Base-by-base conservation (phyloP, 1,140 invertebrate species). In the Akabosia matsudoensis region DNA sequence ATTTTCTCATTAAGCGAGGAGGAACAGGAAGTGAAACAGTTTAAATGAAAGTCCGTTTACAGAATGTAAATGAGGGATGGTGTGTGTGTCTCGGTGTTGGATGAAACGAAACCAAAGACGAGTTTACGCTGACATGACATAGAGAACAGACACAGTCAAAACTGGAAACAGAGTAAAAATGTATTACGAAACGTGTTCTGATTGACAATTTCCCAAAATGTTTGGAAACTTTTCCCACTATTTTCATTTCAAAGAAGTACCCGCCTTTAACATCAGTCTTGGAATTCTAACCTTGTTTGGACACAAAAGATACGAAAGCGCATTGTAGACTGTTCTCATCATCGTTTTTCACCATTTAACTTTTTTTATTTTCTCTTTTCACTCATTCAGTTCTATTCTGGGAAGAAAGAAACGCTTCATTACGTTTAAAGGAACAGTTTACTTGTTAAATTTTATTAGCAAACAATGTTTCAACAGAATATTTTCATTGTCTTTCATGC, bases 171-270 rank as follows among this genome's bases (percentile, higher is more conserved):
- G 37, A 45, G 37, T 10, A 18, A 45, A 45, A 45, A 45, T 10
- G 37, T 45, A 45, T 45, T 45, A 45, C 10, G 54, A 24, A 56
- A 56, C 54, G 54, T 56, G 54, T 56, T 56, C 54, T 56, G 54
- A 56, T 56, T 56, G 54, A 56, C 54, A 56, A 56, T 56, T 56
- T 56, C n/a, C n/a, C n/a, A n/a, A n/a, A n/a, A n/a, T n/a, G n/a
- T n/a, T n/a, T n/a, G n/a, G 22, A 56, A 56, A 56, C 24, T 56
- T 56, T 22, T 45, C 37, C 7, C 54, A 56, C 54, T 56, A n/a
- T 56, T 56, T 22, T 56, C 54, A 45, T 45, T 45, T 45, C 18
- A 18, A 45, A 45, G 37, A 7, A n/a, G n/a, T n/a, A n/a, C n/a
- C n/a, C n/a, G n/a, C n/a, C n/a, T n/a, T n/a, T n/a, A n/a, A n/a